Base-by-base conservation (phyloP, 2,888 invertebrate genomes). In the Geophilus truncorum region DNA sequence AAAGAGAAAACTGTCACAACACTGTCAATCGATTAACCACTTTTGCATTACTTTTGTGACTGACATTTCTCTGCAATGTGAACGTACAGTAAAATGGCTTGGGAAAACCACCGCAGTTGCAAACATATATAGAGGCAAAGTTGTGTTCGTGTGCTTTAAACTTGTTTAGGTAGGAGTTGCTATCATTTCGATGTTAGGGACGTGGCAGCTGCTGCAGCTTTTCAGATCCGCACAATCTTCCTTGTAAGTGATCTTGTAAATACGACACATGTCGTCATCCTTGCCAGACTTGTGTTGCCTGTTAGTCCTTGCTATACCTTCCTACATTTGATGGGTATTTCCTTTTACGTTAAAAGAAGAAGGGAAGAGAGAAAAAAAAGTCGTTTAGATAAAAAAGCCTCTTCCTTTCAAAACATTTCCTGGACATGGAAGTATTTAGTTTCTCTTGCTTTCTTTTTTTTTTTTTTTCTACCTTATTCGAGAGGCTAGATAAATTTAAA, bases 161-260 rank as follows among this genome's bases (percentile, higher is more conserved):
- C 28, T 62, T 62, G 62, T 2, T 45, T 45, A 18, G 25, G n/a
- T 45, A 45, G 6, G 62, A 25, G 7, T 25, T 25, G 62, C 62
- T 62, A 62, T 62, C 62, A 62, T 25, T 15, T 45, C 45, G 45
- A 25, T 25, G 23, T 62, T 25, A 62, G 62, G 25, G 12, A 62
- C 62, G 25, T 62, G 62, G 62, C 62, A 62, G 62, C 62, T 62
- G 62, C 62, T 25, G 62, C 62, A 62, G 62, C 62, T 62, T 62
- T 45, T 25, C 23, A 62, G 62, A 62, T 62, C 62, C 62, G 28
- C 62, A 62, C 62, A 62, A 62, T 62, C 62, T 62, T 62, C 62
- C 62, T 62, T 62, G 62, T 62, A 62, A 62, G 62, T 25, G 62
- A 62, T 62, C 62, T 62, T 62, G 62, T 62, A 62, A 62, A 62